These are phyloP conservation scores for Siniperca obscura DNA, from an alignment of 2,797 vertebrate genomes.

Conservation along the genomic window DNA sequence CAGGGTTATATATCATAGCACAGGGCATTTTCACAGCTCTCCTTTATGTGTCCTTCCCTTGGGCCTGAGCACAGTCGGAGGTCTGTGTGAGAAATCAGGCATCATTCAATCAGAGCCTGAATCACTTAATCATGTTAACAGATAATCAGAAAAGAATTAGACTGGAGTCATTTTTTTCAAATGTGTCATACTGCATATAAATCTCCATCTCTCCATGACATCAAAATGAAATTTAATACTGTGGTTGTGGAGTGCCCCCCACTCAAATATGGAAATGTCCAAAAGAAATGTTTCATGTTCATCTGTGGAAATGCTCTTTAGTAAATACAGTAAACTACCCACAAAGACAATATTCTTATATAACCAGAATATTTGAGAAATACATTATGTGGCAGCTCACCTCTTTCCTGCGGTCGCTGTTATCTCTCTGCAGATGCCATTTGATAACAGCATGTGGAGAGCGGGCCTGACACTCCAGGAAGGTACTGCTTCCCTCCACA, in stretches of 20 bases:
- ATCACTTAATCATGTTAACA: constrained; percentile 46
- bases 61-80: constrained; percentile 46
- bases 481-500: constrained; percentile 95
- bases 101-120: constrained; percentile 44
- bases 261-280: constrained; percentile 6
- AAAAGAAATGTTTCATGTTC: constrained; percentile 18
- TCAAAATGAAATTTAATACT: constrained; percentile 38
- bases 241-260: not conserved
- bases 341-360: not conserved
- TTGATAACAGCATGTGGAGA: constrained; percentile 94
- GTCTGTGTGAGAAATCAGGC: constrained; percentile 47
- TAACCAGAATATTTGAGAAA: constrained; percentile 7
- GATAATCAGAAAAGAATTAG: constrained; percentile 44
- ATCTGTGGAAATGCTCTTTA: constrained; percentile 31
- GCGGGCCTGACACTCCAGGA: constrained; percentile 97
- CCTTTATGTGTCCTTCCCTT: constrained; percentile 58
- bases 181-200: constrained; percentile 38
- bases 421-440: constrained; percentile 96
- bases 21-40: constrained; percentile 55
- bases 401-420: constrained; percentile 95
- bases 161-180: constrained; percentile 44
- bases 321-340: not conserved
- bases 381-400: constrained; percentile 74
- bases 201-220: constrained; percentile 31
- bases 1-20: constrained; percentile 54